Evolutionary conservation across 2,888 invertebrate species (phyloP).

Genomic region (Drosophila mettleri): DNA sequence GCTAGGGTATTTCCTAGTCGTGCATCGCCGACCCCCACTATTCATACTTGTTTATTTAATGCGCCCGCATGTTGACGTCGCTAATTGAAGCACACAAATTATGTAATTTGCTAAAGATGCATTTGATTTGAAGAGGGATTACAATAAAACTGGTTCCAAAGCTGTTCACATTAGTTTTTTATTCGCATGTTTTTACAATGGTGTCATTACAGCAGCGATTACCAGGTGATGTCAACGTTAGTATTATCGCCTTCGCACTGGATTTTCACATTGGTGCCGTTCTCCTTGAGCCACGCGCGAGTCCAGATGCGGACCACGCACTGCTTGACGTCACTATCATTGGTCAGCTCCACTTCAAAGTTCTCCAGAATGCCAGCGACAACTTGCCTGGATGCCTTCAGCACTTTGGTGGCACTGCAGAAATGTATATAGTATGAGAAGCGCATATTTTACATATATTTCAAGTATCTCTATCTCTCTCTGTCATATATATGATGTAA

Average conservation of each 20-base stretch:
- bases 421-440: neutral
- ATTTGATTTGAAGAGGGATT: neutral
- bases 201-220: neutral
- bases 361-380: constrained; percentile 55
- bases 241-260: constrained; percentile 47
- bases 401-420: constrained; percentile 53
- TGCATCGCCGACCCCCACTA: neutral
- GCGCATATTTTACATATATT: too few species aligned
- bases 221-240: constrained; percentile 53
- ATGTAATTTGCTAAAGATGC: neutral
- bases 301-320: constrained; percentile 61
- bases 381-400: constrained; percentile 63
- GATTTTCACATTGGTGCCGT: constrained; percentile 62
- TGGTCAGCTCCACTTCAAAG: constrained; percentile 61
- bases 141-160: constrained; percentile 7
- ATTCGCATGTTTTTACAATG: neutral
- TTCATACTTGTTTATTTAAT: neutral
- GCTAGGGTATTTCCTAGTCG: neutral
- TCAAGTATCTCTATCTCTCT: too few species aligned
- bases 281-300: constrained; percentile 58
- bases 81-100: neutral
- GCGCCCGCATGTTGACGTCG: neutral
- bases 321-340: constrained; percentile 35
- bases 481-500: too few species aligned
- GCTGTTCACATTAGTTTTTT: constrained; percentile 3